phyloP scores from a whole-genome alignment of 2,888 invertebrate species.

The Oscheius sp. region DNA sequence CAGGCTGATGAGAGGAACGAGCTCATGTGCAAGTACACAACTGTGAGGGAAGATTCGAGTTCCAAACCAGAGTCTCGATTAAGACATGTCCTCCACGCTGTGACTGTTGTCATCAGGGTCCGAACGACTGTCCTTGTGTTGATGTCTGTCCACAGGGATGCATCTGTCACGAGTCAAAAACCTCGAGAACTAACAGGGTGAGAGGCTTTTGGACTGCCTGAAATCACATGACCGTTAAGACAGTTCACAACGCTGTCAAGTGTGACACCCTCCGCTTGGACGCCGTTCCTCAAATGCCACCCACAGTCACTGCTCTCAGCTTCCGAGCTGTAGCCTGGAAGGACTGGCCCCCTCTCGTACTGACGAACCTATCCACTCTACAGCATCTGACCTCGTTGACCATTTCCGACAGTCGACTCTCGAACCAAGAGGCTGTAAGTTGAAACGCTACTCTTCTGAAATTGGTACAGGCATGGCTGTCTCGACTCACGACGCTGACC shows the following conservation, averaged over 20 bases:
- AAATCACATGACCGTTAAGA: conserved; percentile 40
- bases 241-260: conserved; percentile 47
- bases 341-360: conserved; percentile 12
- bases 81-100: conserved; percentile 54
- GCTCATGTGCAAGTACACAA: conserved; percentile 57
- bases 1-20: conserved; percentile 51
- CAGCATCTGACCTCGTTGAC: conserved; percentile 38
- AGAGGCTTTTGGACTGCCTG: not conserved
- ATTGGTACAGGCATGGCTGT: conserved; percentile 18
- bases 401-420: conserved; percentile 45
- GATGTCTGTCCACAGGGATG: conserved; percentile 26
- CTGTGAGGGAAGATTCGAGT: conserved; percentile 36
- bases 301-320: conserved; percentile 45
- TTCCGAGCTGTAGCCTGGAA: conserved; percentile 55
- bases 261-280: conserved; percentile 52
- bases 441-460: not conserved
- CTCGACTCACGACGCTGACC: conserved; percentile 3
- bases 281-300: conserved; percentile 44
- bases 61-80: not conserved
- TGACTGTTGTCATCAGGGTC: conserved; percentile 46
- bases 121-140: conserved; percentile 20
- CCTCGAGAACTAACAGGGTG: conserved; percentile 22
- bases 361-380: conserved; percentile 14
- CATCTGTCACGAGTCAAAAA: conserved; percentile 22
- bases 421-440: conserved; percentile 47